These are phyloP conservation scores for Festucalex cinctus DNA, from an alignment of 2,113 vertebrate genomes.

Conservation along the genomic window DNA sequence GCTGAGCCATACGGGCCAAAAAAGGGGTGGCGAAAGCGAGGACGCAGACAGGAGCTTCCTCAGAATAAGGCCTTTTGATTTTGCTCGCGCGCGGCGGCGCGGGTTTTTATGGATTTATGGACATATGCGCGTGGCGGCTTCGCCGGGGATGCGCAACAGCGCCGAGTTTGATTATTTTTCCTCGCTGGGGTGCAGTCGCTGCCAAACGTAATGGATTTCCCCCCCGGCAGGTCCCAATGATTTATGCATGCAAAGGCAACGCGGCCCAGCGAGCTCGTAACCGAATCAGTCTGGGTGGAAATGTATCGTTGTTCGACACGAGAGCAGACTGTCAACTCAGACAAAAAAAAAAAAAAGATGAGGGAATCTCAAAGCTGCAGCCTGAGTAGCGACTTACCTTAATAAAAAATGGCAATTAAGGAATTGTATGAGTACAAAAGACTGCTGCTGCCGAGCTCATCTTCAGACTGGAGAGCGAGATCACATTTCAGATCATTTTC, in stretches of 20 bases:
- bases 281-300: constrained; percentile 32
- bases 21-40: constrained; percentile 20
- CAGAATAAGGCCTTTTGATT: constrained; percentile 56
- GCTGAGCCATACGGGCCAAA: constrained; percentile 61
- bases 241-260: constrained; percentile 56
- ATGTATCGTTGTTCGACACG: constrained; percentile 34
- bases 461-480: background rate
- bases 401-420: constrained; percentile 9
- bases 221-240: constrained; percentile 31
- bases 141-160: constrained; percentile 30
- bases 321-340: constrained; percentile 11
- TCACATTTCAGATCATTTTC: background rate
- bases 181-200: constrained; percentile 22
- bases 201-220: constrained; percentile 46
- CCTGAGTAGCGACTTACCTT: constrained; percentile 11
- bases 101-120: constrained; percentile 53
- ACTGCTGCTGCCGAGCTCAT: background rate
- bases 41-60: constrained; percentile 39
- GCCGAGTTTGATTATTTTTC: constrained; percentile 46
- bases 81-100: constrained; percentile 44
- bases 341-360: constrained; percentile 19
- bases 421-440: background rate
- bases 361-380: constrained; percentile 5
- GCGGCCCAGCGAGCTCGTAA: constrained; percentile 39
- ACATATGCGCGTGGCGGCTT: constrained; percentile 55